Percentiles rank a stretch among this genome's conserved stretches.
These are phyloP conservation scores for Perizoma flavofasciatum DNA, from an alignment of 2,888 invertebrate genomes.

Conservation along the genomic window DNA sequence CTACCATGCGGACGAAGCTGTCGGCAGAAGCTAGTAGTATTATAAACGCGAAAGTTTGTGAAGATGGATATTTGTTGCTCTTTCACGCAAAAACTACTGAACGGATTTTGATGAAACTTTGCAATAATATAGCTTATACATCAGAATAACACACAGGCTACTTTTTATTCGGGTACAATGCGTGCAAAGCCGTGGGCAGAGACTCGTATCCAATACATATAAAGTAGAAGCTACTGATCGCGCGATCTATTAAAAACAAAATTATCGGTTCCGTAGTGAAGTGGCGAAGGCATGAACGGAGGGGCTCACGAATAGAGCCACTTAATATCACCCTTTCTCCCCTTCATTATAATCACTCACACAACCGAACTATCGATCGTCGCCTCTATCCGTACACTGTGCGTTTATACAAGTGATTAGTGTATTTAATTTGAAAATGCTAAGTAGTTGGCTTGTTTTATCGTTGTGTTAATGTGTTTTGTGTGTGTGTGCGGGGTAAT, in stretches of 20 bases:
- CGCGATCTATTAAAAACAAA: conserved; percentile 54
- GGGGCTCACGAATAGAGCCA: conserved; percentile 79
- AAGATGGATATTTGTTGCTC: too few relatives aligned
- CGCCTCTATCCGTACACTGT: conserved; percentile 61
- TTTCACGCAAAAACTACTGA: too few relatives aligned
- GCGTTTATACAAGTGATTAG: conserved; percentile 82
- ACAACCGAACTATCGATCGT: conserved; percentile 77
- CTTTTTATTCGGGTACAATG: too few relatives aligned
- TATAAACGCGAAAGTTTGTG: too few relatives aligned
- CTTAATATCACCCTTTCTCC: conserved; percentile 82
- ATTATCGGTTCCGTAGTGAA: conserved; percentile 70
- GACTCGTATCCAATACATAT: too few relatives aligned
- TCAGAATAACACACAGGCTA: too few relatives aligned
- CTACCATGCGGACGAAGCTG: too few relatives aligned
- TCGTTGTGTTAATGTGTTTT: conserved; percentile 63
- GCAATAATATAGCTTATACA: too few relatives aligned
- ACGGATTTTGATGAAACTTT: too few relatives aligned
- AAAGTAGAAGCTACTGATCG: conserved; percentile 20
- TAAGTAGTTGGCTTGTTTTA: conserved; percentile 82
- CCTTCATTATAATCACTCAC: conserved; percentile 82
- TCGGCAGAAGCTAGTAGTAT: too few relatives aligned
- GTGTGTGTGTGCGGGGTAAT: conserved; percentile 66
- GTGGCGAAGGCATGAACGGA: conserved; percentile 75
- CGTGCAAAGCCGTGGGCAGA: too few relatives aligned
- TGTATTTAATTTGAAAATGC: conserved; percentile 84